Evolutionary conservation across 2,888 invertebrate genomes (phyloP).

Genomic region (Eupithecia inturbata): DNA sequence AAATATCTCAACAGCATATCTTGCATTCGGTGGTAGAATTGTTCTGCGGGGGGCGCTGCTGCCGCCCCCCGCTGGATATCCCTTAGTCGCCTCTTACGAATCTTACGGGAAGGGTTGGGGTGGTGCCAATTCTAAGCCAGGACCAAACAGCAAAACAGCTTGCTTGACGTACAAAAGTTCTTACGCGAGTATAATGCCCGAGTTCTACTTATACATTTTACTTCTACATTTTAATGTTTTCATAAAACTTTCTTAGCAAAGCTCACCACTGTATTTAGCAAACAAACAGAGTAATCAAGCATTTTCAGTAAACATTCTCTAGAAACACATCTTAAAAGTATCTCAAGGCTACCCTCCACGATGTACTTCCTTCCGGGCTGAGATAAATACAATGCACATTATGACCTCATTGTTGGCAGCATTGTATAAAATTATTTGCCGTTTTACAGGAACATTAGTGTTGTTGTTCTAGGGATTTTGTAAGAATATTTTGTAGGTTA

Average conservation of each 20-base stretch:
- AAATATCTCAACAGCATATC: too few species aligned
- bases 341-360: background rate
- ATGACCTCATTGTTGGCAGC: conserved; percentile 2
- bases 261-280: background rate
- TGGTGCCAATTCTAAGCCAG: too few species aligned
- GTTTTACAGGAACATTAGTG: background rate
- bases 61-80: too few species aligned
- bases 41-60: too few species aligned
- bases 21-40: too few species aligned
- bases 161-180: too few species aligned
- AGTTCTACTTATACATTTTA: too few species aligned
- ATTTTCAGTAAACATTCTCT: background rate
- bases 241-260: background rate
- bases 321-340: conserved; percentile 2
- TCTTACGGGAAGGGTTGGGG: too few species aligned
- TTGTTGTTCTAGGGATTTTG: background rate
- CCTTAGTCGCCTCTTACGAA: too few species aligned
- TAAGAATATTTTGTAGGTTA: background rate
- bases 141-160: too few species aligned
- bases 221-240: background rate
- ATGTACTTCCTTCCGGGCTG: conserved; percentile 24
- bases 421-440: background rate
- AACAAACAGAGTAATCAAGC: background rate
- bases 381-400: conserved; percentile 17
- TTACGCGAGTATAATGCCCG: too few species aligned